Percentiles rank a stretch among this genome's conserved stretches.
These are phyloP conservation scores for Tachypleus tridentatus DNA, from an alignment of 1,140 invertebrate genomes.

Conservation along the genomic window DNA sequence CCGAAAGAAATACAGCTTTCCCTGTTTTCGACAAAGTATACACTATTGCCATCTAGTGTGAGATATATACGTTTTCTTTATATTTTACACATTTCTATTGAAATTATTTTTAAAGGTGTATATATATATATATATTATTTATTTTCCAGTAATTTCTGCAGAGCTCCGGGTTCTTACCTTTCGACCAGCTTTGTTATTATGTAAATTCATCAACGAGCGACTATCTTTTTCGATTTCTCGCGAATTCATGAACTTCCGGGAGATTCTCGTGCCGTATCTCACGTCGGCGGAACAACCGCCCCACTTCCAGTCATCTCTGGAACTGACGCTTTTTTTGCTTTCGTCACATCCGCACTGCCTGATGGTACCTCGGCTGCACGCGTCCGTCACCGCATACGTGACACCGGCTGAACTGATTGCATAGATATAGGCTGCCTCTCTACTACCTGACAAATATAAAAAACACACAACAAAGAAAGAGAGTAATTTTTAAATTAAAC, in stretches of 20 bases:
- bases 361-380: conserved; percentile 76
- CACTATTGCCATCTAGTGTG: too few relatives aligned
- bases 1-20: too few relatives aligned
- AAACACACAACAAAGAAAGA: too few relatives aligned
- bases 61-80: too few relatives aligned
- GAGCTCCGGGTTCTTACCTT: conserved; percentile 45
- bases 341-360: conserved; percentile 70
- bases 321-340: not conserved
- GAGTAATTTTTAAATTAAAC: too few relatives aligned
- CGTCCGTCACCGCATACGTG: conserved; percentile 70
- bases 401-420: conserved; percentile 79
- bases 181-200: conserved; percentile 88
- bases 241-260: conserved; percentile 67
- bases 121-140: too few relatives aligned
- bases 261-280: conserved; percentile 70
- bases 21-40: too few relatives aligned
- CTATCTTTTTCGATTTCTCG: conserved; percentile 64
- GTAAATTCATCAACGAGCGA: conserved; percentile 76
- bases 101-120: too few relatives aligned
- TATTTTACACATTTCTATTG: too few relatives aligned
- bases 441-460: conserved; percentile 53
- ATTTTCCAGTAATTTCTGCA: too few relatives aligned
- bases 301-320: conserved; percentile 58
- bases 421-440: conserved; percentile 83
- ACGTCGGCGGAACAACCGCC: conserved; percentile 83